Percentiles rank a stretch among this genome's conserved stretches.
These are phyloP conservation scores for Pluvianellus socialis DNA, from an alignment of 2,113 vertebrate species.

Conservation along the genomic window DNA sequence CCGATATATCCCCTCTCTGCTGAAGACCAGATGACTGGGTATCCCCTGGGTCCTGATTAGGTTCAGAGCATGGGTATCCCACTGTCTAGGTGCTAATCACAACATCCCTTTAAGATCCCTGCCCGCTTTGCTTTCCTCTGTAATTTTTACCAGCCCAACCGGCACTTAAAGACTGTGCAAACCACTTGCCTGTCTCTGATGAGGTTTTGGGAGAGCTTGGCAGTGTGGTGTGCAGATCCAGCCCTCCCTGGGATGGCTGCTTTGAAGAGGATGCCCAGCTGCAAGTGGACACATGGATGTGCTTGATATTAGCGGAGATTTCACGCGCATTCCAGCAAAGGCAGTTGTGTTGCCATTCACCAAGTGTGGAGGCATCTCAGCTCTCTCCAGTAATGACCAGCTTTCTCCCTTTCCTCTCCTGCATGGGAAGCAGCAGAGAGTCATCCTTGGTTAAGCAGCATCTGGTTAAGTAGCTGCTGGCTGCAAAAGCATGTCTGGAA, in stretches of 20 bases:
- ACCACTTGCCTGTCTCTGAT: background rate
- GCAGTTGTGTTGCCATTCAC: background rate
- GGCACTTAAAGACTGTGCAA: background rate
- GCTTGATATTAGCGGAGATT: background rate
- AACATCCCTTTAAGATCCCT: background rate
- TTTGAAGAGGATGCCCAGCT: background rate
- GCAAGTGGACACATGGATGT: background rate
- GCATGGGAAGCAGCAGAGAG: background rate
- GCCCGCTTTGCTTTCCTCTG: background rate
- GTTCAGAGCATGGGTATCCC: background rate
- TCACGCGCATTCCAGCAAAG: slow-evolving; percentile 18
- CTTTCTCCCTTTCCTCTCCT: background rate
- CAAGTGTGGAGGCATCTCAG: background rate
- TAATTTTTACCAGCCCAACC: background rate
- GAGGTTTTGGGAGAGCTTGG: slow-evolving; percentile 13
- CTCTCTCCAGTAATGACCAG: background rate
- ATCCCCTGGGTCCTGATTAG: background rate
- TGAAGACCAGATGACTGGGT: background rate
- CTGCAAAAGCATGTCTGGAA: slow-evolving; percentile 31
- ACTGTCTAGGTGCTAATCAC: background rate
- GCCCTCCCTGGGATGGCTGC: background rate
- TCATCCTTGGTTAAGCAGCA: background rate
- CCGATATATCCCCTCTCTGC: background rate
- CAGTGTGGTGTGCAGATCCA: background rate
- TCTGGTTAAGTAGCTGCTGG: slow-evolving; percentile 36